Conservation (phyloP, 2,113 vertebrate genomes). For the Scomber scombrus region DNA sequence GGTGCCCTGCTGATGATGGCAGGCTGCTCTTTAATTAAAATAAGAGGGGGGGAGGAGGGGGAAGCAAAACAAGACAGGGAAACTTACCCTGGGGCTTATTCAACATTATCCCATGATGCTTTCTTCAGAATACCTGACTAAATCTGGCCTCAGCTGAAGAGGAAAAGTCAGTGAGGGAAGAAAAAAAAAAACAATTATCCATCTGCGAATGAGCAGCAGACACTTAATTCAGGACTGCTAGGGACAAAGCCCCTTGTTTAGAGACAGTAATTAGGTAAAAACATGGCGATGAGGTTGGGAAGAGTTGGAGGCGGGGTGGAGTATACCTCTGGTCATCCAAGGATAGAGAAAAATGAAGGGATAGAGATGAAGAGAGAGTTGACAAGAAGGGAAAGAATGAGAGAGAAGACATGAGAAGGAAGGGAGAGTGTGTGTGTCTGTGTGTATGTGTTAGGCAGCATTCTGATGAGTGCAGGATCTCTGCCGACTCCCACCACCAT, state of each 20-base stretch:
- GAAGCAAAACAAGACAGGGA: slow-evolving; percentile 36
- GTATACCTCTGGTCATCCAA: slow-evolving; percentile 57
- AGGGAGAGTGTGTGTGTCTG: slow-evolving; percentile 13
- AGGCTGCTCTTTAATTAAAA: slow-evolving; percentile 68
- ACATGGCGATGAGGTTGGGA: slow-evolving; percentile 45
- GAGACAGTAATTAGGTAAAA: slow-evolving; percentile 69
- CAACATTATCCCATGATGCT: slow-evolving; percentile 52
- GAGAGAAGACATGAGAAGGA: slow-evolving; percentile 46
- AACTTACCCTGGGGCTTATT: slow-evolving; percentile 64
- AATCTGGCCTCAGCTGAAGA: slow-evolving; percentile 62
- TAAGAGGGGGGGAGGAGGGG: not conserved
- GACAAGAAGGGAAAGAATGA: slow-evolving; percentile 46
- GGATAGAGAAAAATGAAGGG: slow-evolving; percentile 40
- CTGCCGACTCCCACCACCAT: slow-evolving; percentile 73
- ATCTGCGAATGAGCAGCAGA: slow-evolving; percentile 66
- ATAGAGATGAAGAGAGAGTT: slow-evolving; percentile 32
- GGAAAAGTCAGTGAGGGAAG: slow-evolving; percentile 35
- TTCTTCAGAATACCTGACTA: slow-evolving; percentile 64
- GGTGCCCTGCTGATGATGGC: slow-evolving; percentile 37
- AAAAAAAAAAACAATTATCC: slow-evolving; percentile 60
- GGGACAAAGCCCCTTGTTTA: slow-evolving; percentile 63
- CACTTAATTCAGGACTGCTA: slow-evolving; percentile 67
- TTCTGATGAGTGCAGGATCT: slow-evolving; percentile 73
- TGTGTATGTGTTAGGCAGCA: slow-evolving; percentile 53
- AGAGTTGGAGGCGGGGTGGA: slow-evolving; percentile 30